These are phyloP conservation scores for Tricholauxania praeusta DNA, from an alignment of 2,888 invertebrate genomes.

Conservation along the genomic window DNA sequence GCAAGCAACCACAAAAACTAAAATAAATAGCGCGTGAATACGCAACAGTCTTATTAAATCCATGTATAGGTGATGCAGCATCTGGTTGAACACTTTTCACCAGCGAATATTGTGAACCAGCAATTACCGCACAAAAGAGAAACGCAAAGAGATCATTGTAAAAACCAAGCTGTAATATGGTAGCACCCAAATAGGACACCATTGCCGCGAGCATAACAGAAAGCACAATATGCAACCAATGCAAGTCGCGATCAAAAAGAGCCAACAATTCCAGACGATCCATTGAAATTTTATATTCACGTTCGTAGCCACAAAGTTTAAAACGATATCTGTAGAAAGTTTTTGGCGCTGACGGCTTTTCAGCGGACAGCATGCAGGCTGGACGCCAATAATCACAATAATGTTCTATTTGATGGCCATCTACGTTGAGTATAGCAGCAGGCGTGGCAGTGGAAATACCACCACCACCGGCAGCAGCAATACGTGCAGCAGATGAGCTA, in stretches of 20 bases:
- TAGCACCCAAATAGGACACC: slow-evolving; percentile 88
- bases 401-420: slow-evolving; percentile 59
- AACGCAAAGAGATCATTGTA: slow-evolving; percentile 94
- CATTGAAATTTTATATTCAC: slow-evolving; percentile 81
- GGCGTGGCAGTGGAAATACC: slow-evolving; percentile 38
- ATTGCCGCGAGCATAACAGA: slow-evolving; percentile 86
- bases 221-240: slow-evolving; percentile 79
- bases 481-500: slow-evolving; percentile 19
- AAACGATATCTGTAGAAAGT: slow-evolving; percentile 67
- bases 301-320: slow-evolving; percentile 61
- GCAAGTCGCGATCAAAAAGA: slow-evolving; percentile 89
- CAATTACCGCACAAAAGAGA: slow-evolving; percentile 97
- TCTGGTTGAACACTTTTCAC: slow-evolving; percentile 99
- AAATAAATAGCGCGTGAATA: slow-evolving; percentile 96
- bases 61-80: slow-evolving; percentile 98
- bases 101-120: slow-evolving; percentile 96
- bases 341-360: slow-evolving; percentile 62
- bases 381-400: slow-evolving; percentile 67
- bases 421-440: slow-evolving; percentile 61
- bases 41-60: slow-evolving; percentile 94
- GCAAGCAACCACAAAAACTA: slow-evolving; percentile 78
- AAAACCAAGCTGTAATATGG: slow-evolving; percentile 84
- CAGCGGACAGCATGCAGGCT: slow-evolving; percentile 61
- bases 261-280: slow-evolving; percentile 93
- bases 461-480: slow-evolving; percentile 33